Evolutionary conservation across 2,888 invertebrate species (phyloP), one percentile per base, ranked within the genome.

Genomic region (Pterostichus niger): DNA sequence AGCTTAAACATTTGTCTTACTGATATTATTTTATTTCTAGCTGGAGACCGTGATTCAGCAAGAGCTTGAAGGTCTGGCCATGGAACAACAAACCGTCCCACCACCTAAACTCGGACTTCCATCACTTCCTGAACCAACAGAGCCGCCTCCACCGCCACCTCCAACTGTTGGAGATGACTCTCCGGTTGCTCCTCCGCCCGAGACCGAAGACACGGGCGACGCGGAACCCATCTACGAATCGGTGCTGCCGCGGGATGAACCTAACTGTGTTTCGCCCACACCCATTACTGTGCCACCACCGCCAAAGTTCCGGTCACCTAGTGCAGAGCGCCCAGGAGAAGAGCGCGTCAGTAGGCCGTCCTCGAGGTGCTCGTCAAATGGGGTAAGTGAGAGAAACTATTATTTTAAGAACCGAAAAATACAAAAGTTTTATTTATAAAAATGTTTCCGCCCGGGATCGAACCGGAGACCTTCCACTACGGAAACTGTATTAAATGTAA

Each of bases 371-470:
- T 91, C 90, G 31, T 91, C 91, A 84, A 90, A 90, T 64, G 89
- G 90, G 86, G 91, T 91, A 24, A 24, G 24, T 24, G 24, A 24
- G 3, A 24, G 24, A 24, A 24, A 24, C 24, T 2, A 2, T 24
- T 3, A 24, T 24, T 24, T 24, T 24, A 24, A 3, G 88, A 9
- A 2, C 2, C 11, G 11, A 6, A 11, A n/a, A 0, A 13, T n/a
- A 52, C 46, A 78, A n/a, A 40, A n/a, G 24, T 44, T 6, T 9
- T 73, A 44, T 77, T 31, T 33, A 54, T 24, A 24, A 40, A 7
- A 76, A 87, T 94, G 94, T 94, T 95, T 94, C 93, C 94, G 95
- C 95, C 94, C 95, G 94, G 95, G 95, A 94, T 95, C 95, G 95
- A 95, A 95, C 95, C 94, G 95, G 95, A 95, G 95, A 93, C 95